Percentiles rank a stretch among this genome's conserved stretches.
These are phyloP conservation scores for Caenorhabditis angaria DNA, from an alignment of 2,888 invertebrate genomes.

Conservation along the genomic window DNA sequence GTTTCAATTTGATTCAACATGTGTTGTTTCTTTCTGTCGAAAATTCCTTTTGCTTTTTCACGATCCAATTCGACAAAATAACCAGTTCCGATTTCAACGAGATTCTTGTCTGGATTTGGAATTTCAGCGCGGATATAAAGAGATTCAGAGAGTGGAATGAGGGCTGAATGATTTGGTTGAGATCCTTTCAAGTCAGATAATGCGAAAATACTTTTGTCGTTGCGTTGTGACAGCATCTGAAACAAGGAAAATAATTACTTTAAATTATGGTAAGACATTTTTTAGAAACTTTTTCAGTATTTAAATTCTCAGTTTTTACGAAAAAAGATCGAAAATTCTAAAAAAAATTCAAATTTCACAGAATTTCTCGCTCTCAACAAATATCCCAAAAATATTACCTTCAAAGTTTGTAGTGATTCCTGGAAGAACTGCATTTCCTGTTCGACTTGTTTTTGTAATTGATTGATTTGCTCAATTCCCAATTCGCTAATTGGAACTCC, in stretches of 20 bases:
- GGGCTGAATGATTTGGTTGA: conserved; percentile 73
- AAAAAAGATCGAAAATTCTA: no score
- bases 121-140: conserved; percentile 95
- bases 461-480: conserved; percentile 57
- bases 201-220: conserved; percentile 82
- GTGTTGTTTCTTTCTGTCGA: conserved; percentile 88
- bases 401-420: conserved; percentile 87
- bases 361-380: no score
- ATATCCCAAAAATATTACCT: conserved; percentile 75
- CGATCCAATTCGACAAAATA: conserved; percentile 92
- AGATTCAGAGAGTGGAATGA: conserved; percentile 93
- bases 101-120: conserved; percentile 84
- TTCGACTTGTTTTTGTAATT: conserved; percentile 59
- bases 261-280: no score
- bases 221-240: conserved; percentile 79
- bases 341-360: no score
- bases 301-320: no score
- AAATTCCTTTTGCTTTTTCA: conserved; percentile 87
- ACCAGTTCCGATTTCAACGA: conserved; percentile 95
- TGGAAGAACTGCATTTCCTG: conserved; percentile 79
- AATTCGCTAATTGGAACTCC: conserved; percentile 47
- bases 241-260: neutral
- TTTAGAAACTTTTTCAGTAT: no score
- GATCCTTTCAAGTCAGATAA: conserved; percentile 36
- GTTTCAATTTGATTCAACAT: conserved; percentile 81